Base-by-base conservation (phyloP, 92 coral and sea anemone genomes). In the Zoanthus sociatus region DNA sequence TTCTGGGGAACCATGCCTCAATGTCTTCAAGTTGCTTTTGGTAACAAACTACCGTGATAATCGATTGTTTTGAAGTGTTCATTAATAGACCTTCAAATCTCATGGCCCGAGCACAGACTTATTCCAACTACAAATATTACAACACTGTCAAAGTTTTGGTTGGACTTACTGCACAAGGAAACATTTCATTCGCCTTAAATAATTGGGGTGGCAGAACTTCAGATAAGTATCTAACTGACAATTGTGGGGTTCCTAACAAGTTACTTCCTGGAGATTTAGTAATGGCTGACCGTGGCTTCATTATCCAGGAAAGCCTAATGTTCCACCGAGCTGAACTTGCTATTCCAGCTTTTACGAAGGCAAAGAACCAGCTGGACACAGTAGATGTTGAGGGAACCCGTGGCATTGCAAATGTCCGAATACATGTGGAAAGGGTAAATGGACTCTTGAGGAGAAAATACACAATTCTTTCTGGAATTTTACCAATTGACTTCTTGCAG, bases 161-260 rank as follows among this genome's bases (percentile, higher is more conserved):
- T 81, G 95, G 95, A 53, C 87, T 92, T 31, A 89, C 94, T 53
- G 92, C 90, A 60, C 92, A 92, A 86, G 94, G 92, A 16, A 84
- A 79, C 31, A 92, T 92, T 82, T 92, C 91, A 72, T 92, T 87
- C 87, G 95, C 78, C 33, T 86, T 89, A 53, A 69, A 90, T 45
- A 91, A 91, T 71, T 92, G 95, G 95, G 95, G 93, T 47, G 95
- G 95, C 44, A 83, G 93, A 53, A 92, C 93, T 6, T 92, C 95
- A 18, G 93, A 93, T 64, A 92, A 92, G 85, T 90, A 48, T 84
- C 71, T 90, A 21, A 87, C 93, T 26, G 93, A 87, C 71, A 91
- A 90, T 79, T 93, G 89, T 71, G 89, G 89, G 13, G 46, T 93
- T 64, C 90, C 90, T 61, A 77, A 88, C 14, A 93, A 93, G 71